A percentile compares a stretch with the other conserved stretches of the same genome.
These are phyloP conservation scores for Andrena flavipes DNA, from an alignment of 2,888 invertebrate species.

Conservation along the genomic window DNA sequence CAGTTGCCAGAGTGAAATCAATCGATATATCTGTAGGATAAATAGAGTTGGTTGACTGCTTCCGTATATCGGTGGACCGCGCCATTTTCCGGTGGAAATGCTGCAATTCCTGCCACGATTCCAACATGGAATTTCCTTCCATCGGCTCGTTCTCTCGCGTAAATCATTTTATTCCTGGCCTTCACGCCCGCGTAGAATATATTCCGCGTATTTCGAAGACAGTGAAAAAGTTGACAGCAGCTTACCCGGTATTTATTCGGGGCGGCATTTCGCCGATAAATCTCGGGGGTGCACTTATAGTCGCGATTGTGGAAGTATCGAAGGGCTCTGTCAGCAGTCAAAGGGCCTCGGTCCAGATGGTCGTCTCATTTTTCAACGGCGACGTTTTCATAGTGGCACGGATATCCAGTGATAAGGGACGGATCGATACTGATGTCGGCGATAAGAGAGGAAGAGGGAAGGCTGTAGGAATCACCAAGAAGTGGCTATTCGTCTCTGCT, in stretches of 20 bases:
- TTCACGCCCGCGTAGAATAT: not conserved
- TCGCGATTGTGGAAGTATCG: conserved; percentile 11
- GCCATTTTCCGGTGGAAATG: too few relatives aligned
- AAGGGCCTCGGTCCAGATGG: conserved; percentile 33
- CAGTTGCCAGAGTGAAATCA: not conserved
- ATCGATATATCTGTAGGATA: not conserved
- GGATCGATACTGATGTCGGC: conserved; percentile 41
- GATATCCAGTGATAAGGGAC: conserved; percentile 33
- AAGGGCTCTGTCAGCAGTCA: conserved; percentile 12
- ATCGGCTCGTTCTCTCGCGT: not conserved
- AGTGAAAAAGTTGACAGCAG: conserved; percentile 14
- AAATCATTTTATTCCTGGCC: conserved; percentile 2
- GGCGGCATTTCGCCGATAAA: conserved; percentile 27
- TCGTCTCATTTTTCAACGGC: conserved; percentile 47
- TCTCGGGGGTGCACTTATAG: conserved; percentile 21
- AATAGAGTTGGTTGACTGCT: not conserved
- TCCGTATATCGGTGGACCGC: not conserved
- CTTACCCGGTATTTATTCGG: conserved; percentile 22
- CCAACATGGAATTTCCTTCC: not conserved
- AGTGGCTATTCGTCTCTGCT: conserved; percentile 14
- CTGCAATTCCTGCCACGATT: not conserved
- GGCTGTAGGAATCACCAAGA: conserved; percentile 16
- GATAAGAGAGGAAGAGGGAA: conserved; percentile 25
- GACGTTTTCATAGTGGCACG: conserved; percentile 43
- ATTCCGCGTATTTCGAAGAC: conserved; percentile 10